Evolutionary conservation across 2,888 invertebrate genomes (phyloP).

Genomic region (Serrognathus titanus): DNA sequence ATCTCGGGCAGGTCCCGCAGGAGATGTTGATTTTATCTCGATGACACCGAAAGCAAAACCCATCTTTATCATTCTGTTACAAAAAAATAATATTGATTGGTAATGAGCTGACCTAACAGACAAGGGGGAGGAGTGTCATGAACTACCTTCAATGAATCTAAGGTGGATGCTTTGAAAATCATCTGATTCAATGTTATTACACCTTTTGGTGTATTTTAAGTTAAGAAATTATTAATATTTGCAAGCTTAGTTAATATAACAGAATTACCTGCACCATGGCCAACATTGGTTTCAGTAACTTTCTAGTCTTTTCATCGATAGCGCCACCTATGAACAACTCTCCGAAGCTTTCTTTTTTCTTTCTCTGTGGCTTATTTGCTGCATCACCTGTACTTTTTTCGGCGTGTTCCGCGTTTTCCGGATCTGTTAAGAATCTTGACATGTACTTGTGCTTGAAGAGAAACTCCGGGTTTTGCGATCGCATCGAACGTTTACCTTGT

Average conservation of each 20-base stretch:
- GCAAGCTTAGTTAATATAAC: background rate
- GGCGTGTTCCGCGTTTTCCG: slow-evolving; percentile 37
- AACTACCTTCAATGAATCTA: too few species aligned
- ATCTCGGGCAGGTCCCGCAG: slow-evolving; percentile 82
- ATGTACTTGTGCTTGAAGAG: slow-evolving; percentile 60
- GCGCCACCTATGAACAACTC: slow-evolving; percentile 27
- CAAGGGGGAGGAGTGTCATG: too few species aligned
- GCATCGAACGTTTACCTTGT: slow-evolving; percentile 51
- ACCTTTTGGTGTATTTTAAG: too few species aligned
- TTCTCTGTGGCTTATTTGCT: slow-evolving; percentile 34
- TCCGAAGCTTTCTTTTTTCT: slow-evolving; percentile 32
- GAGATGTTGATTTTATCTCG: slow-evolving; percentile 61
- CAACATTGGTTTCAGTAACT: slow-evolving; percentile 24
- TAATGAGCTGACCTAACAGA: background rate
- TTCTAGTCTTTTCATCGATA: slow-evolving; percentile 26
- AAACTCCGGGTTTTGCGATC: slow-evolving; percentile 64
- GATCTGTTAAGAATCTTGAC: slow-evolving; percentile 51
- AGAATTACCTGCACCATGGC: slow-evolving; percentile 25
- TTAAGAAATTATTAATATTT: too few species aligned
- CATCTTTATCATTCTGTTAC: slow-evolving; percentile 58
- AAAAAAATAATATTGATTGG: slow-evolving; percentile 15
- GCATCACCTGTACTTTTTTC: slow-evolving; percentile 36
- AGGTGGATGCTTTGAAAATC: too few species aligned
- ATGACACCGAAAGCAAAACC: slow-evolving; percentile 91
- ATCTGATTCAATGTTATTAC: too few species aligned